phyloP scores from a whole-genome alignment of 2,888 invertebrate genomes.

The Parthenolecanium corni region DNA sequence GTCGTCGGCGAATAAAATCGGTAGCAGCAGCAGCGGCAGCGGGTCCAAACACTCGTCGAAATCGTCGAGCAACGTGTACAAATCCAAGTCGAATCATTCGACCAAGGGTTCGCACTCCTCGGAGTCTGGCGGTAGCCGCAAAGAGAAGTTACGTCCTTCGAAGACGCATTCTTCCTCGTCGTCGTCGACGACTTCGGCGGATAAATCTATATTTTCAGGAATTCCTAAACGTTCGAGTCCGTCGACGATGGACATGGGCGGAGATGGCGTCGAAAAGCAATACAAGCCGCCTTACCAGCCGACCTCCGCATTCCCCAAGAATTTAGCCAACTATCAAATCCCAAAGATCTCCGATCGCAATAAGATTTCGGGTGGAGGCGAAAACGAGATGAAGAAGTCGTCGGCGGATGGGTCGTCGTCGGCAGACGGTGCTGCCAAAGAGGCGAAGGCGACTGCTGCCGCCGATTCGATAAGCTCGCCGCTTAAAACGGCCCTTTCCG shows the following conservation, averaged over 20 bases:
- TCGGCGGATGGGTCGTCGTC: background rate
- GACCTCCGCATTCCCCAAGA: background rate
- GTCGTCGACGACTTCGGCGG: background rate
- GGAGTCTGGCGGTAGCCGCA: background rate
- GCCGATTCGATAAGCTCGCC: background rate
- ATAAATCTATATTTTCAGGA: slow-evolving; percentile 7
- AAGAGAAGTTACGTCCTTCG: slow-evolving; percentile 8
- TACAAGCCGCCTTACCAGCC: slow-evolving; percentile 11
- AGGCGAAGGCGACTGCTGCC: background rate
- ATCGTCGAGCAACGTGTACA: slow-evolving; percentile 1
- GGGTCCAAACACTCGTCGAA: background rate
- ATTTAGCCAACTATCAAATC: slow-evolving; percentile 10
- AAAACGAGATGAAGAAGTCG: background rate
- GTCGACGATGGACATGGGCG: background rate
- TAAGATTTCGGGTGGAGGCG: background rate
- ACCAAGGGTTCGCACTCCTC: background rate
- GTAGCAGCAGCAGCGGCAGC: background rate
- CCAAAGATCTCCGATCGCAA: slow-evolving; percentile 18
- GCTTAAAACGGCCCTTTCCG: background rate
- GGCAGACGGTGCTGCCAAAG: background rate
- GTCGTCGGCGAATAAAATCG: background rate
- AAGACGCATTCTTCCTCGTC: background rate
- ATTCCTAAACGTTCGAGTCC: slow-evolving; percentile 16
- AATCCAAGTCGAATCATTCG: slow-evolving; percentile 16
- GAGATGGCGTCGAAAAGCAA: background rate